Base-by-base conservation (phyloP, 2,113 vertebrate species). In the Phyllostomus discolor region DNA sequence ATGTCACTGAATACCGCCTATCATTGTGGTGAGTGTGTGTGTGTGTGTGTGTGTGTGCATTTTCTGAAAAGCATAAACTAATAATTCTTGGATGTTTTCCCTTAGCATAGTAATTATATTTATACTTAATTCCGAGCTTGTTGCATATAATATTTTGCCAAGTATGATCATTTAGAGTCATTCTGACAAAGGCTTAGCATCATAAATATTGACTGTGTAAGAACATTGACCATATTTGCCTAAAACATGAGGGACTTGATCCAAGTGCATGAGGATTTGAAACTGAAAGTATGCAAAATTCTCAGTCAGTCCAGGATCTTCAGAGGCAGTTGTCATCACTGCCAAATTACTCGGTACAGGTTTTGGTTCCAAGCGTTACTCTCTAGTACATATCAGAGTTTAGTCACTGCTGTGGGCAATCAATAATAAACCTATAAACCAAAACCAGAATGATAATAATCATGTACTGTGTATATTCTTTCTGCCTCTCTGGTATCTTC, bases 201-300 rank as follows among this genome's bases (percentile, higher is more conserved):
- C 64, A 87, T 93, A 96, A 97, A 95, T 95, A 97, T 95, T 97
- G 95, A 97, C 95, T 95, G 48, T 94, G 48, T 43, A 94, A 96
- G 62, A 97, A 88, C 15, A 83, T 52, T 79, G 67, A 93, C 52
- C 64, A 78, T 85, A 96, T 97, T 97, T 95, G 92, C 83, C 80
- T 96, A 93, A 96, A 95, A 95, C 81, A 97, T 96, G 90, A 93
- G 69, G 48, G 84, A 72, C 95, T 91, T 84, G 48, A 93, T 97
- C 80, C 90, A 96, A 97, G 52, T 57, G 70, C 4, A 66, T 87
- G 79, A 87, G 24, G 96, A 91, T 89, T 89, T 95, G 75, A 96
- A 95, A 97, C 72, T 41, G 35, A 95, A 95, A 97, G 91, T 91
- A 95, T 72, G 90, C 8, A 88, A 43, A 97, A 91, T 66, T 93